These are phyloP conservation scores for Germaria angustata DNA, from an alignment of 2,888 invertebrate species.

Conservation along the genomic window DNA sequence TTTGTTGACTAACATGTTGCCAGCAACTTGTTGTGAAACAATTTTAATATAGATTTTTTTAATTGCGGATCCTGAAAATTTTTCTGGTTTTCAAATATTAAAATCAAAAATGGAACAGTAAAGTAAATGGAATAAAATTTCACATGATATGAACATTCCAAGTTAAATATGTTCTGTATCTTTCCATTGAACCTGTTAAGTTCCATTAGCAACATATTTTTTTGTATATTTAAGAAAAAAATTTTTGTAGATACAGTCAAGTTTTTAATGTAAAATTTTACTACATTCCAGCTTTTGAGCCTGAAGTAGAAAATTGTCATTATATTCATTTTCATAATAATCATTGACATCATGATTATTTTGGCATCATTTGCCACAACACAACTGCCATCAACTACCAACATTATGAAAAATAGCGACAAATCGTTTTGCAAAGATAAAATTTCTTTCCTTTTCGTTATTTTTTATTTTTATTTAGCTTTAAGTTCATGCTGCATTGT, in stretches of 20 bases:
- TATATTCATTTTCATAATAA: slow-evolving; percentile 50
- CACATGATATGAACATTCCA: no score
- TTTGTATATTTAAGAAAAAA: no score
- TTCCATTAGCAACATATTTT: slow-evolving; percentile 32
- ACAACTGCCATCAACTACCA: slow-evolving; percentile 26
- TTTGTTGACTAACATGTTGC: no score
- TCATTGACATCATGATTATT: slow-evolving; percentile 60
- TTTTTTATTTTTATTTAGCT: slow-evolving; percentile 63
- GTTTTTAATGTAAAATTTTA: slow-evolving; percentile 30
- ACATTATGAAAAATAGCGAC: slow-evolving; percentile 65
- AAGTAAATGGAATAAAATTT: no score
- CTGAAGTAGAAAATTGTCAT: slow-evolving; percentile 36
- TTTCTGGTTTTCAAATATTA: no score
- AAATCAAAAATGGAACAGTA: no score
- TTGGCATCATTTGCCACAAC: slow-evolving; percentile 65
- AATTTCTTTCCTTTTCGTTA: slow-evolving; percentile 10
- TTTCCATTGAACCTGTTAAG: not conserved
- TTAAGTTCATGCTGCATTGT: slow-evolving; percentile 52
- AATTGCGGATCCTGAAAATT: no score
- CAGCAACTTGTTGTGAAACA: no score
- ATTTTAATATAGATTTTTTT: no score
- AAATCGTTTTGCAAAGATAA: slow-evolving; percentile 67
- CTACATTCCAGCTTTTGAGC: not conserved
- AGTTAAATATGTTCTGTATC: no score
- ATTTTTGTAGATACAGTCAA: slow-evolving; percentile 32